Evolutionary conservation across 2,888 invertebrate species (phyloP).

Genomic region (Synanthedon tipuliformis): DNA sequence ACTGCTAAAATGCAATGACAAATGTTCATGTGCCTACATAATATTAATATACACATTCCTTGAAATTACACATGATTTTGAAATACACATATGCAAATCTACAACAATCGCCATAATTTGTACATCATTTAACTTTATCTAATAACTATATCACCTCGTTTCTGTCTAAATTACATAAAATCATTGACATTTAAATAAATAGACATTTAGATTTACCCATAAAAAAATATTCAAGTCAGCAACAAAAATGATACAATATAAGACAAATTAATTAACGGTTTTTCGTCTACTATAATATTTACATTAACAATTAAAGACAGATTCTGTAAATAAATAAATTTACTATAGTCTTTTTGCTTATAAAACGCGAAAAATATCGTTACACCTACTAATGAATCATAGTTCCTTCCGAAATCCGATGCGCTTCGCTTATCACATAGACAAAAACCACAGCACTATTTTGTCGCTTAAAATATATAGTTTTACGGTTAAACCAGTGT

Average conservation of each 20-base stretch:
- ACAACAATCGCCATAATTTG: slow-evolving; percentile 58
- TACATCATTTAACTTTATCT: slow-evolving; percentile 38
- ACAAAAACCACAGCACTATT: slow-evolving; percentile 67
- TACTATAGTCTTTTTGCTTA: slow-evolving; percentile 56
- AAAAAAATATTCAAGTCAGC: slow-evolving; percentile 39
- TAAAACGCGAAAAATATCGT: slow-evolving; percentile 31
- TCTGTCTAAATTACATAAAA: slow-evolving; percentile 33
- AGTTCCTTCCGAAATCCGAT: slow-evolving; percentile 28
- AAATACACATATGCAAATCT: slow-evolving; percentile 44
- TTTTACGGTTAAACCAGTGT: slow-evolving; percentile 42
- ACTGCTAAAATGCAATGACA: slow-evolving; percentile 67
- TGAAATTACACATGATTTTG: slow-evolving; percentile 64
- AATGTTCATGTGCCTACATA: slow-evolving; percentile 40
- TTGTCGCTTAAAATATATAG: slow-evolving; percentile 63
- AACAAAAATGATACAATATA: slow-evolving; percentile 52
- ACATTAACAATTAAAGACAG: slow-evolving; percentile 42
- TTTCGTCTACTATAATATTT: slow-evolving; percentile 54
- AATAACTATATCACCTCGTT: slow-evolving; percentile 56
- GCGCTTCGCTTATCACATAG: slow-evolving; percentile 64
- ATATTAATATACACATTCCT: slow-evolving; percentile 40
- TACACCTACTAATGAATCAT: slow-evolving; percentile 29
- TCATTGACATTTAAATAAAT: slow-evolving; percentile 44
- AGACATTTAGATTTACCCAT: slow-evolving; percentile 21
- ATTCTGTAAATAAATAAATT: slow-evolving; percentile 63
- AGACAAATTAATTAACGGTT: slow-evolving; percentile 32